Percentiles rank a stretch among this genome's conserved stretches.
Conservation (phyloP, 2,797 vertebrate genomes). For the Dendrocincla tyrannina region DNA sequence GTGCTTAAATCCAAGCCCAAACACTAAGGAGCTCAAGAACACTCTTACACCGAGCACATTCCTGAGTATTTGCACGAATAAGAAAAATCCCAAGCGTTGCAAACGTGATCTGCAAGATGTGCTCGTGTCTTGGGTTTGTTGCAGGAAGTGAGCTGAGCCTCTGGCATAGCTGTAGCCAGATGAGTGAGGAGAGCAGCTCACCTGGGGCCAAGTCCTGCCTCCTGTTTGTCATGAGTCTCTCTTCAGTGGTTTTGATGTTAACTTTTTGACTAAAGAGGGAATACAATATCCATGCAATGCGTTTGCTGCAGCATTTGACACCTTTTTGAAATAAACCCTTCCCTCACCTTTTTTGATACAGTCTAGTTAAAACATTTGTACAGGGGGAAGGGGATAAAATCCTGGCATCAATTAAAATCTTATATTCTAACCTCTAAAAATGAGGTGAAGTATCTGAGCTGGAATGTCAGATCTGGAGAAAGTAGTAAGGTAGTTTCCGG, state of each 20-base stretch:
- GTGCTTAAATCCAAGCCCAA: conserved; percentile 1
- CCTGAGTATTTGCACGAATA: conserved; percentile 28
- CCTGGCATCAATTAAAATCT: conserved; percentile 1
- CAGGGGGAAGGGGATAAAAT: neutral
- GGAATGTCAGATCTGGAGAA: conserved; percentile 57
- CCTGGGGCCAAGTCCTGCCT: neutral
- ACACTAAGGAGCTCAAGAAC: conserved; percentile 5
- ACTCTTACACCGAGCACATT: neutral
- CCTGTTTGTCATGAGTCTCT: neutral
- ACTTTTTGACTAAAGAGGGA: neutral
- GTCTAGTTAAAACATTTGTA: neutral
- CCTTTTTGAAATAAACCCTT: neutral
- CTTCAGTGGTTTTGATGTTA: neutral
- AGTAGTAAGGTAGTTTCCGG: conserved; percentile 36
- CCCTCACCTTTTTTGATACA: neutral
- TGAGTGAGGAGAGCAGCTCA: neutral
- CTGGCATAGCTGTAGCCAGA: neutral
- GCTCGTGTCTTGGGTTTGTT: neutral
- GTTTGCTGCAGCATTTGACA: neutral
- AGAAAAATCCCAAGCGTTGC: neutral
- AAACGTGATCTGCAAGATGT: neutral
- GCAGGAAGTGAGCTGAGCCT: neutral
- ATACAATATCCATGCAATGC: neutral
- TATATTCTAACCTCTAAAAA: conserved; percentile 2
- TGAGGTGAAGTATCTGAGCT: conserved; percentile 46